phyloP scores from a whole-genome alignment of 2,888 invertebrate species.

The Agonum fuliginosum region DNA sequence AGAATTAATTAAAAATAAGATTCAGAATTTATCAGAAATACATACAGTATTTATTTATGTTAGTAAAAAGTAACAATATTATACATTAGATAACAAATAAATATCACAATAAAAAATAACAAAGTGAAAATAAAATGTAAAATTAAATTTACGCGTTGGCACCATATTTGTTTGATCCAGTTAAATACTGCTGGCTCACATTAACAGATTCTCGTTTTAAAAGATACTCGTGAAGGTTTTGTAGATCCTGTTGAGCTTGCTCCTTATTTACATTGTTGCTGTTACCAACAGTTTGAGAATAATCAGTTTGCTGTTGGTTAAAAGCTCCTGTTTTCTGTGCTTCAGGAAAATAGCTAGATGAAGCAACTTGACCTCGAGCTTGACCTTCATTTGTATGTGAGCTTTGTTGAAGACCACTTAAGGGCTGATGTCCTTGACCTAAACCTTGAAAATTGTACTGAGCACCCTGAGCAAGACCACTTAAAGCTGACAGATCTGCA shows the following conservation, averaged over 20 bases:
- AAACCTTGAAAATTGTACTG: background rate
- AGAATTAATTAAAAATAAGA: no score
- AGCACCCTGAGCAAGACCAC: background rate
- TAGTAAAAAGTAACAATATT: no score
- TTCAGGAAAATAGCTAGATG: no score
- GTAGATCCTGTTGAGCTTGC: background rate
- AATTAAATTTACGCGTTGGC: background rate
- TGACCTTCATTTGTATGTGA: background rate
- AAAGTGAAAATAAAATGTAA: background rate
- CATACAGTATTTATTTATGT: no score
- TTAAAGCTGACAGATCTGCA: background rate
- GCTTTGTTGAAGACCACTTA: background rate
- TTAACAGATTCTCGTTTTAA: background rate
- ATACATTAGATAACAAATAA: conserved; percentile 27
- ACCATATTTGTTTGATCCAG: background rate
- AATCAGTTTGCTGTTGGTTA: no score
- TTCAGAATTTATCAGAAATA: no score
- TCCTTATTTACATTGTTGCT: no score
- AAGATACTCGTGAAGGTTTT: conserved; percentile 3
- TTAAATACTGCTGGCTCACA: background rate
- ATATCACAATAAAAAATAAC: conserved; percentile 12
- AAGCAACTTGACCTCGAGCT: background rate
- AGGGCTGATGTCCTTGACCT: background rate
- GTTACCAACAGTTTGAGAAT: no score
- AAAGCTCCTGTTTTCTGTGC: no score